A percentile compares a stretch with the other conserved stretches of the same genome.
These are phyloP conservation scores for Terrapene triunguis DNA, from an alignment of 2,113 vertebrate species.

Conservation along the genomic window DNA sequence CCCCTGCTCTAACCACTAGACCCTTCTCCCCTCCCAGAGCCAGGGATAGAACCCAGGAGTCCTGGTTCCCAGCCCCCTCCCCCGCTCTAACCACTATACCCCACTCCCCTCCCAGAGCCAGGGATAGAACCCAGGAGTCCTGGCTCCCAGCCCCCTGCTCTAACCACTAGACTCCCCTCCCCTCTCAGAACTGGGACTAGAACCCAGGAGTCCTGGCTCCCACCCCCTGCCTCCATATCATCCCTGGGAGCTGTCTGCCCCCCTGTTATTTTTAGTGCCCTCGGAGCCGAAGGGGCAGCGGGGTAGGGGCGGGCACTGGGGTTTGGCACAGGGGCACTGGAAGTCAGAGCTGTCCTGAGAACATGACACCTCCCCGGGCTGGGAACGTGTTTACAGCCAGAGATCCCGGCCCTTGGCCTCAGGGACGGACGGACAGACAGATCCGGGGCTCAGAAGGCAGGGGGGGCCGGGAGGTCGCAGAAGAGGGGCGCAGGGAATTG, in stretches of 20 bases:
- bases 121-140: neutral
- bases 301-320: neutral
- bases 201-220: neutral
- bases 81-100: too few species aligned
- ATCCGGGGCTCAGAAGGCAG: slow-evolving; percentile 12
- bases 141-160: neutral
- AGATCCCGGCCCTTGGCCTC: slow-evolving; percentile 10
- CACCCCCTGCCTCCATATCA: neutral
- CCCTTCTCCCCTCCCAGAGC: too few species aligned
- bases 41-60: neutral
- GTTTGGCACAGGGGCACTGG: neutral
- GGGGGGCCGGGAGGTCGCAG: slow-evolving; percentile 34
- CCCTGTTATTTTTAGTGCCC: slow-evolving; percentile 4
- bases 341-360: slow-evolving; percentile 36
- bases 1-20: neutral
- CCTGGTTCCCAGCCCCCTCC: neutral
- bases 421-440: slow-evolving; percentile 19
- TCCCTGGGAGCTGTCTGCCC: neutral
- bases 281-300: neutral
- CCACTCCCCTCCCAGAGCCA: too few species aligned
- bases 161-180: neutral
- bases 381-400: slow-evolving; percentile 59
- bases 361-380: slow-evolving; percentile 39
- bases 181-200: neutral
- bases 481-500: neutral